Base-by-base conservation (phyloP, 2,888 invertebrate genomes). In the Drosophila austrosaltans region DNA sequence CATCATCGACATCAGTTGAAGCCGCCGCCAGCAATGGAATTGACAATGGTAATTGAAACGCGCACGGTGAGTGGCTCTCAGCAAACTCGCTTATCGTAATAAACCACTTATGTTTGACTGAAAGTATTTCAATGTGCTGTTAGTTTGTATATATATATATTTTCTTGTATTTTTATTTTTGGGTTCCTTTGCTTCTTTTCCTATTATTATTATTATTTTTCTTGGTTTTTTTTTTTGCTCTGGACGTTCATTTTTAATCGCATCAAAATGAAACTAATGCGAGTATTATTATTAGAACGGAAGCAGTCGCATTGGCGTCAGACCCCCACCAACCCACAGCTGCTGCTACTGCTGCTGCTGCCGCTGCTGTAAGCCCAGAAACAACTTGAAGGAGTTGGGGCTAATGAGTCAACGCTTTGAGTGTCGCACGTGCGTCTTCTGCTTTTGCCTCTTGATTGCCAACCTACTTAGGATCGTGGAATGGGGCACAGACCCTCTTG, bases 241-340 rank as follows among this genome's bases (percentile, higher is more conserved):
- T 77, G 69, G 66, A 76, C 66, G 53, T 69, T 59, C 67, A 64
- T 78, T 81, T 86, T 84, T 87, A 82, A 82, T 84, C 87, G 77
- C 82, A 78, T 86, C 75, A 83, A 83, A 79, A 81, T 67, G 84
- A 83, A 82, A 83, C 87, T 78, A 86, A 82, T 86, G 82, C 87
- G 81, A 74, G 83, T 76, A 74, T 87, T 87, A 84, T 87, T 84
- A 84, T 87, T 81, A 75, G 77, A 87, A 87, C 75, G 79, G 71
- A 78, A 78, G 70, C 77, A 59, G 72, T 28, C 59, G 42, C 57
- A 62, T 53, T n/a, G 42, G 63, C 30, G 53, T 57, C 66, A 42
- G 56, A 58, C 32, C 61, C 8, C 25, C 48, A 25, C 10, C 10
- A 53, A 53, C 68, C 63, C 68, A 72, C 78, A 69, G 79, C 76